Conservation (phyloP, 2,888 invertebrate species). For the Cremastobaeus sp. region DNA sequence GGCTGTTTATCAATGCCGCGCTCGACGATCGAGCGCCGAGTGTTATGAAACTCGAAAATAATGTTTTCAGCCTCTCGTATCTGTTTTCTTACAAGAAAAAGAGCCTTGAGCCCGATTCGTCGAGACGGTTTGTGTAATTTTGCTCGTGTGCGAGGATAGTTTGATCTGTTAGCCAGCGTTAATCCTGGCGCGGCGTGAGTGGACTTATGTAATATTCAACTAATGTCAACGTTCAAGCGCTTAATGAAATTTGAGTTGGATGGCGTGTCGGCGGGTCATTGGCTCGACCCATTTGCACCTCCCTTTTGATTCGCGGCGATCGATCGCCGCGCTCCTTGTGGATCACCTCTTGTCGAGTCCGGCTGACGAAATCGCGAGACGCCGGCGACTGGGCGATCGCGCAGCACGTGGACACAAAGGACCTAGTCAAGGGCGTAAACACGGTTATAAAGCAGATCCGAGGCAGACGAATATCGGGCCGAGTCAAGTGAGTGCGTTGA, state of each 20-base stretch:
- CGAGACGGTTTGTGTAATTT: conserved; percentile 29
- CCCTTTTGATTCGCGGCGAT: conserved; percentile 6
- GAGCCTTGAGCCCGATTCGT: conserved; percentile 36
- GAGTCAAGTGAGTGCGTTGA: conserved; percentile 54
- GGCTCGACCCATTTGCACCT: conserved; percentile 56
- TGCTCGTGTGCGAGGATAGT: conserved; percentile 35
- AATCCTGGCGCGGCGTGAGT: conserved; percentile 30
- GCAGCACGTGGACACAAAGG: conserved; percentile 40
- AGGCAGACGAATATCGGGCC: conserved; percentile 37
- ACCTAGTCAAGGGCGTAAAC: too few relatives aligned
- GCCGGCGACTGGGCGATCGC: too few relatives aligned
- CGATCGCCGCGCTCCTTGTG: conserved; percentile 14
- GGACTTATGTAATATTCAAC: conserved; percentile 53
- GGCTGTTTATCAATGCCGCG: too few relatives aligned
- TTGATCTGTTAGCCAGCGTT: conserved; percentile 43
- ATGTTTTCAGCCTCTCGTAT: too few relatives aligned
- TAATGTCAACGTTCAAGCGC: too few relatives aligned
- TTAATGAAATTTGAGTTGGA: conserved; percentile 58
- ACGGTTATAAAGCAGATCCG: conserved; percentile 21
- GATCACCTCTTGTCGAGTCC: conserved; percentile 12
- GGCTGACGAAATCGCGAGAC: not conserved
- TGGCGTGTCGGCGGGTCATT: conserved; percentile 47
- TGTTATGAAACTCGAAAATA: too few relatives aligned
- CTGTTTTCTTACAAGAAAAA: too few relatives aligned
- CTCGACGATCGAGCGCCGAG: too few relatives aligned